Conservation (phyloP, 2,888 invertebrate species). For the Craniophora ligustri region DNA sequence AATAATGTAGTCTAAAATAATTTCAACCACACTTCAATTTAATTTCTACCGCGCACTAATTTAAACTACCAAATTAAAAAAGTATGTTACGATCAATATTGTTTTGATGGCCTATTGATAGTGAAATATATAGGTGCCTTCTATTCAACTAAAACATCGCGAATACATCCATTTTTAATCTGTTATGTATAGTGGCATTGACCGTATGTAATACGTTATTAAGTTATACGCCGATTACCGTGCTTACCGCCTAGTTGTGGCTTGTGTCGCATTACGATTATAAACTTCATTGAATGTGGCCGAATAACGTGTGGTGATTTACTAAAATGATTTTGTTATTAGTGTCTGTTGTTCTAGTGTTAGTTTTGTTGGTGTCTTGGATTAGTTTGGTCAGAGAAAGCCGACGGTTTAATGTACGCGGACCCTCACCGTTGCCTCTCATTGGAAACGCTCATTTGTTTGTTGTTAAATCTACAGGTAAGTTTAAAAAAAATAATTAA, state of each 20-base stretch:
- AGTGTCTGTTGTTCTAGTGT: slow-evolving; percentile 40
- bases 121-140: background rate
- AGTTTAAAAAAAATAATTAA: no score
- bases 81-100: background rate
- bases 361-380: slow-evolving; percentile 64
- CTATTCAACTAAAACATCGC: slow-evolving; percentile 1
- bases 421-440: slow-evolving; percentile 78
- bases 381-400: slow-evolving; percentile 58
- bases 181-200: slow-evolving; percentile 29
- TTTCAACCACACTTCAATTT: no score
- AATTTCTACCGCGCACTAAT: no score
- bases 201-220: slow-evolving; percentile 13
- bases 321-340: slow-evolving; percentile 64
- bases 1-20: no score
- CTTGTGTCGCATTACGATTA: slow-evolving; percentile 28
- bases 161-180: slow-evolving; percentile 10
- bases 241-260: slow-evolving; percentile 22
- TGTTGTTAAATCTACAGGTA: slow-evolving; percentile 78
- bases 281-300: slow-evolving; percentile 35
- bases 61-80: no score
- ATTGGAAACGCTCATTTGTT: slow-evolving; percentile 85
- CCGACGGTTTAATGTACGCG: slow-evolving; percentile 60
- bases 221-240: slow-evolving; percentile 20
- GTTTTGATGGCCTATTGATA: background rate
- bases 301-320: slow-evolving; percentile 61